Percentiles rank a stretch among this genome's conserved stretches.
Evolutionary conservation across 2,113 vertebrate species (phyloP).

Genomic region (Ptychochromis oligacanthus): DNA sequence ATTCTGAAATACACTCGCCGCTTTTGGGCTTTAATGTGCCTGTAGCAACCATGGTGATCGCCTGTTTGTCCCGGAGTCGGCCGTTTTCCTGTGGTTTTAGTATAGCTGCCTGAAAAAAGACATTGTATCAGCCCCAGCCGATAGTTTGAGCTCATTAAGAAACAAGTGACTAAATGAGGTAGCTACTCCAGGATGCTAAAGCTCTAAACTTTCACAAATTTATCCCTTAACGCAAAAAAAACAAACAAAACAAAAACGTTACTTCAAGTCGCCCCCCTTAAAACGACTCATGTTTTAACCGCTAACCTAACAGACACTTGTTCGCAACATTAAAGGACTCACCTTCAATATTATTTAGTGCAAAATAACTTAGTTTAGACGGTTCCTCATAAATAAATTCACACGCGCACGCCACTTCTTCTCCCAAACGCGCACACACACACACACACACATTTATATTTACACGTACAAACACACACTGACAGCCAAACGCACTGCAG

Average conservation of each 20-base stretch:
- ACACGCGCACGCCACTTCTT: background rate
- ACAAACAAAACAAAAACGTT: no score
- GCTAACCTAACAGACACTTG: background rate
- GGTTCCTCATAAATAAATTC: conserved; percentile 41
- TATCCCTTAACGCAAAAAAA: background rate
- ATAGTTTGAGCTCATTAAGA: background rate
- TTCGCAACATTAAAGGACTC: background rate
- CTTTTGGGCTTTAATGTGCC: conserved; percentile 78
- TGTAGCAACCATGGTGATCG: conserved; percentile 76
- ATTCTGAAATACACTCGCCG: conserved; percentile 67
- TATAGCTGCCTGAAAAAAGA: conserved; percentile 18
- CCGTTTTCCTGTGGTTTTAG: background rate
- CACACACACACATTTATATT: background rate
- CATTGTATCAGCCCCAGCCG: background rate
- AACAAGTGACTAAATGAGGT: background rate
- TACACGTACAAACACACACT: background rate
- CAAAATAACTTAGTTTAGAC: conserved; percentile 50
- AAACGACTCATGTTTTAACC: background rate
- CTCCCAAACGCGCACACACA: background rate
- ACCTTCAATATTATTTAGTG: conserved; percentile 61
- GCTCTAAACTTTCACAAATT: background rate
- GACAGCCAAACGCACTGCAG: conserved; percentile 29
- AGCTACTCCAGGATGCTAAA: background rate
- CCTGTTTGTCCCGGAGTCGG: background rate
- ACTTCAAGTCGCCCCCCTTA: no score